A percentile compares a stretch with the other conserved stretches of the same genome.
These are phyloP conservation scores for Cantharis lateralis DNA, from an alignment of 2,888 invertebrate species.

Conservation along the genomic window DNA sequence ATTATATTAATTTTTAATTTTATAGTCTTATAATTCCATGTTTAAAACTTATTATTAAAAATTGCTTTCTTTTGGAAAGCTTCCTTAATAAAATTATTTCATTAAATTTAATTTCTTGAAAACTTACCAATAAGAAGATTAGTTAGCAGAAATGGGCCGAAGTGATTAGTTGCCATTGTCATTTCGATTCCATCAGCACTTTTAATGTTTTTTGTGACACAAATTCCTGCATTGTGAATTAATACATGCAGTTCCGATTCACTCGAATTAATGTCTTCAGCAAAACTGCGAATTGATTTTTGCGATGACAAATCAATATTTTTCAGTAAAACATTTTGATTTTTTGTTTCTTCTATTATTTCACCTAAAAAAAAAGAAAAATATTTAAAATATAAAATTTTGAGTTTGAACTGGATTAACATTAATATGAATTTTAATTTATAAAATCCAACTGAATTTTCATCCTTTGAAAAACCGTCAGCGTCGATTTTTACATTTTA, in stretches of 20 bases:
- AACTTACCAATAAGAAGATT: conserved; percentile 75
- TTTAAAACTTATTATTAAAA: too few relatives aligned
- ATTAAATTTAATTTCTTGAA: background rate
- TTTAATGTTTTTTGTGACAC: conserved; percentile 66
- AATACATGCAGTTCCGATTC: conserved; percentile 78
- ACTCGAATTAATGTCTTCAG: conserved; percentile 75
- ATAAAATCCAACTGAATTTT: too few relatives aligned
- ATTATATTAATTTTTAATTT: background rate
- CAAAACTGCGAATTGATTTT: conserved; percentile 81
- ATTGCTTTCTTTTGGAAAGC: background rate
- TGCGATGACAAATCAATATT: conserved; percentile 79
- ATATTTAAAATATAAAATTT: background rate
- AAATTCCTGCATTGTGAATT: conserved; percentile 89
- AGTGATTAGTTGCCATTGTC: conserved; percentile 92
- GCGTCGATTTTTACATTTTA: too few relatives aligned
- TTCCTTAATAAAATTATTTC: background rate
- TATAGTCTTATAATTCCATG: background rate
- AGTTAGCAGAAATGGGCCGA: conserved; percentile 91
- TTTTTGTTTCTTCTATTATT: conserved; percentile 70
- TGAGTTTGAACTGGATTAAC: too few relatives aligned
- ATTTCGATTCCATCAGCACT: conserved; percentile 84
- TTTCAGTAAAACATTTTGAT: conserved; percentile 71
- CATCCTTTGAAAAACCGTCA: too few relatives aligned
- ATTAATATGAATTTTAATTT: too few relatives aligned
- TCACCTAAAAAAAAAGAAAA: conserved; percentile 62